Conservation (phyloP, 2,888 invertebrate species). For the Tuberolachnus salignus region DNA sequence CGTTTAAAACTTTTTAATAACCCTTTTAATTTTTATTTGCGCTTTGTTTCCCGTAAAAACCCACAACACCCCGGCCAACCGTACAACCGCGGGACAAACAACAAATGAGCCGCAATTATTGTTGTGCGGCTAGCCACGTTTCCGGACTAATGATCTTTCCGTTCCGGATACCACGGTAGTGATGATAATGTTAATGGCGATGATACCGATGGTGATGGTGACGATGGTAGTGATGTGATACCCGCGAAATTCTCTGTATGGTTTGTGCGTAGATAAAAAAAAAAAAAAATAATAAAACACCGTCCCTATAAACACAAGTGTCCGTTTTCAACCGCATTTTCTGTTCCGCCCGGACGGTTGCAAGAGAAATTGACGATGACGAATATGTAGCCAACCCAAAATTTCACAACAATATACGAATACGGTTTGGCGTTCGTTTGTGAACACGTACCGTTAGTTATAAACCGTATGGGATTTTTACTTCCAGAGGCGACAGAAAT, state of each 20-base stretch:
- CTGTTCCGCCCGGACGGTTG: no score
- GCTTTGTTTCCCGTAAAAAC: conserved; percentile 35
- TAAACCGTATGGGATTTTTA: no score
- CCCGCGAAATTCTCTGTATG: neutral
- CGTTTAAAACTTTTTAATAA: conserved; percentile 54
- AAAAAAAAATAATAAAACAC: no score
- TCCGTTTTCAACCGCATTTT: conserved; percentile 15
- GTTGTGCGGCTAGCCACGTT: conserved; percentile 33
- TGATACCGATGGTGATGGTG: neutral
- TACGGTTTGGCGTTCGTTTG: neutral
- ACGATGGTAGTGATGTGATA: neutral
- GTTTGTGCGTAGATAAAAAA: neutral
- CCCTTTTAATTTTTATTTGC: conserved; percentile 47
- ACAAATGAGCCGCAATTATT: conserved; percentile 49
- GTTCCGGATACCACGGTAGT: conserved; percentile 18
- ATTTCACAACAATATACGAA: neutral
- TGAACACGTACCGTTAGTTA: no score
- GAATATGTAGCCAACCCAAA: neutral
- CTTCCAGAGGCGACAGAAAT: no score
- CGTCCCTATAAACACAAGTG: neutral
- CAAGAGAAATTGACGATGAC: no score
- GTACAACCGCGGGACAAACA: conserved; percentile 15
- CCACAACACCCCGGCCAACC: conserved; percentile 1
- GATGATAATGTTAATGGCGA: neutral
- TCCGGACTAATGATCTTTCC: conserved; percentile 47